Conservation (phyloP, 2,113 vertebrate genomes). For the Taurulus bubalis region DNA sequence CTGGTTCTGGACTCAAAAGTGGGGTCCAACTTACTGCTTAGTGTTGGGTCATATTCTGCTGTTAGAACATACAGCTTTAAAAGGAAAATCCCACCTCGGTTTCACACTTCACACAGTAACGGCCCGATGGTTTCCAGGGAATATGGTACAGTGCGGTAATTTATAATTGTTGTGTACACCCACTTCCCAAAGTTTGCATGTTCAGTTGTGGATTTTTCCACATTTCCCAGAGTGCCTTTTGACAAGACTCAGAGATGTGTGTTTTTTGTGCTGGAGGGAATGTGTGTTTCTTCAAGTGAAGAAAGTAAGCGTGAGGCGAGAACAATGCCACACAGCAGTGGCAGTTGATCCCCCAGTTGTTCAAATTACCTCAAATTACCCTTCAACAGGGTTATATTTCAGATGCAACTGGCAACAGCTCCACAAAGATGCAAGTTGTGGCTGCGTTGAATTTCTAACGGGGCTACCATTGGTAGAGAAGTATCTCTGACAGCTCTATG, state of each 20-base stretch:
- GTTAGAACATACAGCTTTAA: background rate
- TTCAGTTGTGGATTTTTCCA: conserved; percentile 29
- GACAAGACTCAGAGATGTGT: conserved; percentile 1
- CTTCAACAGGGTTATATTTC: conserved; percentile 48
- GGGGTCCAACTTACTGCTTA: background rate
- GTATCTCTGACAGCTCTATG: background rate
- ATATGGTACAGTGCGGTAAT: conserved; percentile 17
- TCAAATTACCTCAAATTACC: conserved; percentile 56
- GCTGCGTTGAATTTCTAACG: conserved; percentile 39
- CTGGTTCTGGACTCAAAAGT: background rate
- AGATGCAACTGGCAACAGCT: conserved; percentile 39
- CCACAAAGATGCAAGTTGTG: conserved; percentile 25
- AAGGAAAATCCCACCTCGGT: conserved; percentile 7
- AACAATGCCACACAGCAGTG: conserved; percentile 52
- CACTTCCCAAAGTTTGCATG: conserved; percentile 13
- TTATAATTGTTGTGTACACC: conserved; percentile 20
- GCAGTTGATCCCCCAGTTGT: conserved; percentile 22
- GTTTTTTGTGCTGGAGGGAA: conserved; percentile 11
- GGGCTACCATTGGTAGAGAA: conserved; percentile 9
- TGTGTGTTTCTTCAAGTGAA: background rate
- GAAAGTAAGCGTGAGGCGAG: conserved; percentile 22
- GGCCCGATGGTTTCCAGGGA: background rate
- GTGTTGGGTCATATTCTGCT: background rate
- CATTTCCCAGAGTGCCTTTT: conserved; percentile 11
- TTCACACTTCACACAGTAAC: background rate